Evolutionary conservation across 2,888 invertebrate species (phyloP).

Genomic region (Odontomyia ornata): DNA sequence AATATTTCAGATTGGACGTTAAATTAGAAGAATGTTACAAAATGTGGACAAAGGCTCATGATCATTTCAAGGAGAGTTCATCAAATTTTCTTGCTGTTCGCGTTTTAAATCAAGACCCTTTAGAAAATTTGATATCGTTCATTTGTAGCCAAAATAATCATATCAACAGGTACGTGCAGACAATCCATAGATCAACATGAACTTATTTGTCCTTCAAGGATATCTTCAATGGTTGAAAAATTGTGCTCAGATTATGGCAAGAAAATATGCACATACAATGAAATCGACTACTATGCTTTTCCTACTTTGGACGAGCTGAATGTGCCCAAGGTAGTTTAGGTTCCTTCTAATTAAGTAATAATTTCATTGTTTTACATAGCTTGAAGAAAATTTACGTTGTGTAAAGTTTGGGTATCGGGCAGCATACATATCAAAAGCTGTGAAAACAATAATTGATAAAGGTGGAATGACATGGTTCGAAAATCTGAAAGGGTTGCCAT

Average conservation of each 20-base stretch:
- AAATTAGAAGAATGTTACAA: slow-evolving; percentile 76
- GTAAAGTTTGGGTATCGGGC: slow-evolving; percentile 90
- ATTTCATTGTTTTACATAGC: slow-evolving; percentile 59
- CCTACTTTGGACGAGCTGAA: slow-evolving; percentile 77
- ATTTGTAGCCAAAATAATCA: slow-evolving; percentile 98
- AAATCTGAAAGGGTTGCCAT: slow-evolving; percentile 72
- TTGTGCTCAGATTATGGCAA: slow-evolving; percentile 83
- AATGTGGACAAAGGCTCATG: slow-evolving; percentile 79
- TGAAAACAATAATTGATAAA: slow-evolving; percentile 72
- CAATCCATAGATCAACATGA: not conserved
- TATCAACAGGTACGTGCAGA: slow-evolving; percentile 77
- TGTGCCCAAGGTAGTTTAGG: slow-evolving; percentile 61
- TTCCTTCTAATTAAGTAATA: not conserved
- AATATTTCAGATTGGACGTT: slow-evolving; percentile 82
- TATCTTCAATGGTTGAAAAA: slow-evolving; percentile 90
- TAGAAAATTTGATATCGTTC: slow-evolving; percentile 94
- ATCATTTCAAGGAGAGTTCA: slow-evolving; percentile 75
- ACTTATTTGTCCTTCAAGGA: slow-evolving; percentile 67
- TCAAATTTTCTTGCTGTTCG: slow-evolving; percentile 84
- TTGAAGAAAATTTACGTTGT: slow-evolving; percentile 76
- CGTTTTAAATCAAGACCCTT: slow-evolving; percentile 87
- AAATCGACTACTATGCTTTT: slow-evolving; percentile 77
- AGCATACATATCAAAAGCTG: slow-evolving; percentile 82
- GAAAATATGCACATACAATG: slow-evolving; percentile 74
- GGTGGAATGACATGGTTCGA: slow-evolving; percentile 80